These are phyloP conservation scores for Ophraella communa DNA, from an alignment of 2,888 invertebrate genomes.

Conservation along the genomic window DNA sequence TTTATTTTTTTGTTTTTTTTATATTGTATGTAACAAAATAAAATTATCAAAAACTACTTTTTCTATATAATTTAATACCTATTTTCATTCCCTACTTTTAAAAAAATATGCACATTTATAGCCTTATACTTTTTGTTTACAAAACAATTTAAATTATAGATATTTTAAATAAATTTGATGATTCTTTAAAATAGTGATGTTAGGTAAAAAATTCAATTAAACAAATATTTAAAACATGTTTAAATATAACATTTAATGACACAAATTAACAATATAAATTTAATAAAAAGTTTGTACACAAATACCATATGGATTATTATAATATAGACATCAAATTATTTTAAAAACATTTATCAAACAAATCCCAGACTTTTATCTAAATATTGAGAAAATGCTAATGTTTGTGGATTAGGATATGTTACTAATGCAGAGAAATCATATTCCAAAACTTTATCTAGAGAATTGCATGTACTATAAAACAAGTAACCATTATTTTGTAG, in stretches of 20 bases:
- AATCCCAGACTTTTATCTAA: constrained; percentile 68
- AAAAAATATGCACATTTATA: too few relatives aligned
- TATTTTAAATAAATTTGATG: too few relatives aligned
- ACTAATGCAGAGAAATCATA: constrained; percentile 68
- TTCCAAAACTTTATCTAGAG: constrained; percentile 66
- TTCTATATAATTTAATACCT: too few relatives aligned
- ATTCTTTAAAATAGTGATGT: too few relatives aligned
- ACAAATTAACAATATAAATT: constrained; percentile 22
- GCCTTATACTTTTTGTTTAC: too few relatives aligned
- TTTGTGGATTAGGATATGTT: constrained; percentile 68
- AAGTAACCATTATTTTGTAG: constrained; percentile 77
- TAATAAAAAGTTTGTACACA: background rate
- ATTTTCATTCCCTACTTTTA: too few relatives aligned
- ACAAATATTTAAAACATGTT: too few relatives aligned
- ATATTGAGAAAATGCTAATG: constrained; percentile 66
- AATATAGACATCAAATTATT: background rate
- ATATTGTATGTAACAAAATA: too few relatives aligned
- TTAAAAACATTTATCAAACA: constrained; percentile 29
- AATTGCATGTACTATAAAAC: constrained; percentile 75
- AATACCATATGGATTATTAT: background rate
- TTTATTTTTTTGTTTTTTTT: constrained; percentile 17
- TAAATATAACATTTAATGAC: too few relatives aligned
- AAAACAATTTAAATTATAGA: too few relatives aligned
- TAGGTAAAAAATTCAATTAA: too few relatives aligned
- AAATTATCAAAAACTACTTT: too few relatives aligned